Conservation (phyloP, 1,140 invertebrate species). For the Drosophila elegans region DNA sequence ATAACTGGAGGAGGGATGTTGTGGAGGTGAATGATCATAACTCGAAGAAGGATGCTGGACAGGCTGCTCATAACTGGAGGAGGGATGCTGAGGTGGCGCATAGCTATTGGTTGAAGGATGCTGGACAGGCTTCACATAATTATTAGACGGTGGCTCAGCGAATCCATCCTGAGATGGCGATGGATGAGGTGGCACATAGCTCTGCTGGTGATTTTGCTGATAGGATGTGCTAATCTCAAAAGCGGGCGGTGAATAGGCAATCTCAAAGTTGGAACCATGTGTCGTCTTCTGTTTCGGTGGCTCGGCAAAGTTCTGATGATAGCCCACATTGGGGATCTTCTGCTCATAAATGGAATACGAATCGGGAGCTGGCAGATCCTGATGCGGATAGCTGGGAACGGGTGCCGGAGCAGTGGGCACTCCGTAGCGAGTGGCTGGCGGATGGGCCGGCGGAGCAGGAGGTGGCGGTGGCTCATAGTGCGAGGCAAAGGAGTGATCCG, state of each 20-base stretch:
- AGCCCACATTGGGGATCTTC: constrained; percentile 68
- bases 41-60: constrained; percentile 14
- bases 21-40: constrained; percentile 1
- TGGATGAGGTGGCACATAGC: constrained; percentile 29
- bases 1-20: constrained; percentile 9
- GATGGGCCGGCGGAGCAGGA: constrained; percentile 4
- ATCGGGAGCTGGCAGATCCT: constrained; percentile 32
- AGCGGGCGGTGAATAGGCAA: constrained; percentile 72
- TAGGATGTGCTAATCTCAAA: constrained; percentile 74
- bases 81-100: constrained; percentile 21
- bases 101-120: constrained; percentile 12
- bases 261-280: constrained; percentile 51
- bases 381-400: constrained; percentile 29
- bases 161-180: constrained; percentile 2
- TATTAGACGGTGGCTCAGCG: constrained; percentile 18
- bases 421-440: constrained; percentile 36
- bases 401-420: constrained; percentile 41
- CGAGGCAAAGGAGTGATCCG: constrained; percentile 41
- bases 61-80: constrained; percentile 10
- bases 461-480: constrained; percentile 56
- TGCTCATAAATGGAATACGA: constrained; percentile 71
- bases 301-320: constrained; percentile 69
- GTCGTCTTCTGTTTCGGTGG: constrained; percentile 37
- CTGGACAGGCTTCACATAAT: constrained; percentile 25
- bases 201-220: constrained; percentile 42